Conservation (phyloP, 2,888 invertebrate genomes). For the Drosophila ezoana region DNA sequence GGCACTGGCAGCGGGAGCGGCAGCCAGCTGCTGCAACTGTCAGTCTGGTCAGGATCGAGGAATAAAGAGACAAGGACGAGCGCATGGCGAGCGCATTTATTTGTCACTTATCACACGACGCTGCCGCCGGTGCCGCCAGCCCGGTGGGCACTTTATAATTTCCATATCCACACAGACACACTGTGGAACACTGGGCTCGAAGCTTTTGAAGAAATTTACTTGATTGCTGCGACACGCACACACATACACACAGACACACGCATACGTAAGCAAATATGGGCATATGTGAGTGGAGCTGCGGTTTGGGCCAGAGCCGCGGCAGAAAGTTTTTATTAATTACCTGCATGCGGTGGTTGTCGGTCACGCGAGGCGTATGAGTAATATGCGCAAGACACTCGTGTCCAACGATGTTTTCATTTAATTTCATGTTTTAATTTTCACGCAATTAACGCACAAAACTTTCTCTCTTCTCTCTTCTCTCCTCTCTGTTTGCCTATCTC, state of each 20-base stretch:
- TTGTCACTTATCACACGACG: conserved; percentile 76
- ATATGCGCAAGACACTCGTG: conserved; percentile 65
- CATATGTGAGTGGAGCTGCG: conserved; percentile 41
- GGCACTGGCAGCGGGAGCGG: conserved; percentile 21
- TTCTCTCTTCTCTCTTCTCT: background rate
- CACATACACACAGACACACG: conserved; percentile 18
- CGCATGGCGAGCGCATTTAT: conserved; percentile 74
- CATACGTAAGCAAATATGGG: conserved; percentile 23
- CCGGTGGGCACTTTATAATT: conserved; percentile 75
- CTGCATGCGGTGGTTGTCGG: conserved; percentile 70
- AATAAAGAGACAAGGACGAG: conserved; percentile 57
- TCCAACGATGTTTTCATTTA: conserved; percentile 78
- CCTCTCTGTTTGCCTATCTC: background rate
- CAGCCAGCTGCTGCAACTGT: conserved; percentile 48
- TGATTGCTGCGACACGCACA: conserved; percentile 60
- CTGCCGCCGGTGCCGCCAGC: conserved; percentile 31
- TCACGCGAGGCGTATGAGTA: conserved; percentile 58
- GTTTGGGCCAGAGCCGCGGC: conserved; percentile 46
- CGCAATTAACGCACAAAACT: conserved; percentile 75
- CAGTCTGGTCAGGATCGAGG: conserved; percentile 55
- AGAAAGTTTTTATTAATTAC: conserved; percentile 77
- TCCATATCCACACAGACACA: conserved; percentile 49
- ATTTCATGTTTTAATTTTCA: conserved; percentile 78
- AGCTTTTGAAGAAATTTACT: conserved; percentile 67
- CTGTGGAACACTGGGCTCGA: conserved; percentile 14